These are phyloP conservation scores for Beris chalybata DNA, from an alignment of 2,888 invertebrate genomes.

Conservation along the genomic window DNA sequence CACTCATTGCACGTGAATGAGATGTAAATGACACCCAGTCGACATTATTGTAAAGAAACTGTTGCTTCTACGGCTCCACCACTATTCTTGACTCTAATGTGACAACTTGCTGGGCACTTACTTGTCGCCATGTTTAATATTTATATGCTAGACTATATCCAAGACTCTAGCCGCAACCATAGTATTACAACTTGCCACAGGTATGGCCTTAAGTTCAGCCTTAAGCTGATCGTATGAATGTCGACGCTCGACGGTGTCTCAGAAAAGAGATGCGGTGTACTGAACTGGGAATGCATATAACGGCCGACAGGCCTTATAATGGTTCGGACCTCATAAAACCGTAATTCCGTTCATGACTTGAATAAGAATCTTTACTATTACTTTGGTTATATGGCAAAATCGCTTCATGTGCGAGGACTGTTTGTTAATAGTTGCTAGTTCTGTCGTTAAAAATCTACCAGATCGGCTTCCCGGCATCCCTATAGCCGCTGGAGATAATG, in stretches of 20 bases:
- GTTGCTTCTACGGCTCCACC: neutral
- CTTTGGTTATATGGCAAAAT: neutral
- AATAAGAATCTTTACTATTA: slow-evolving; percentile 13
- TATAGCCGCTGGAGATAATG: slow-evolving; percentile 5
- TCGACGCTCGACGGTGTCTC: neutral
- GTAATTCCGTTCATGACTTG: slow-evolving; percentile 26
- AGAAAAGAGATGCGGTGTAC: slow-evolving; percentile 1
- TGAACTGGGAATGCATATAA: slow-evolving; percentile 3
- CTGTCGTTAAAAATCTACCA: too few relatives aligned
- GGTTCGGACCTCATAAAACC: slow-evolving; percentile 24
- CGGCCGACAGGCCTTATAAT: slow-evolving; percentile 17
- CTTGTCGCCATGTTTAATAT: slow-evolving; percentile 4
- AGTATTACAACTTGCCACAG: too few relatives aligned
- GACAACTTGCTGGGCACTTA: slow-evolving; percentile 9
- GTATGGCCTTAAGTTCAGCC: neutral
- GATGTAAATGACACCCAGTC: too few relatives aligned
- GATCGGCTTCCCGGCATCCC: neutral
- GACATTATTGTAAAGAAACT: too few relatives aligned
- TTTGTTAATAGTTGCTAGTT: slow-evolving; percentile 5
- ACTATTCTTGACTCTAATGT: slow-evolving; percentile 12
- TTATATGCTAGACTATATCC: neutral
- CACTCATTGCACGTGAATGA: too few relatives aligned
- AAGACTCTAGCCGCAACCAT: neutral
- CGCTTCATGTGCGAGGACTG: neutral
- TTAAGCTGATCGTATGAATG: neutral